Conservation (phyloP, 2,888 invertebrate genomes). For the Tubulanus polymorphus region DNA sequence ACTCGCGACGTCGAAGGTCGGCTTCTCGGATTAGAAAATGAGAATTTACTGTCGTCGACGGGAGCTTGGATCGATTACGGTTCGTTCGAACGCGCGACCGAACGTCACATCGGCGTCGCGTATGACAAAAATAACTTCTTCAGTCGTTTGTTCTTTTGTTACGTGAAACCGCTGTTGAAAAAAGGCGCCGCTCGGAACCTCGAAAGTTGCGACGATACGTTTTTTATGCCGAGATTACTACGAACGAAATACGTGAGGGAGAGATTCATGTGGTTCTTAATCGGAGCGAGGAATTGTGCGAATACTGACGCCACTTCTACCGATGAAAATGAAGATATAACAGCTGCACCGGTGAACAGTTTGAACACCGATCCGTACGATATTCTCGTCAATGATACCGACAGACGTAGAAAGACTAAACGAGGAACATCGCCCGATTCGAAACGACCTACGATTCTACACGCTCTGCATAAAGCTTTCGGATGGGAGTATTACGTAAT, state of each 20-base stretch:
- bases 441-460: constrained; percentile 23
- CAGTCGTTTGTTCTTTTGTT: constrained; percentile 76
- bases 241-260: constrained; percentile 31
- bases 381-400: too few relatives aligned
- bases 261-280: too few relatives aligned
- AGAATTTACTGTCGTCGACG: background rate
- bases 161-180: constrained; percentile 79
- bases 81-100: background rate
- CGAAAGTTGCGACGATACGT: constrained; percentile 56
- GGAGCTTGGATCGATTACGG: background rate
- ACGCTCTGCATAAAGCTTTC: constrained; percentile 40
- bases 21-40: constrained; percentile 1
- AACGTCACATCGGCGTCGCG: constrained; percentile 24
- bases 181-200: constrained; percentile 54
- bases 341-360: too few relatives aligned
- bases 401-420: too few relatives aligned
- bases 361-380: too few relatives aligned
- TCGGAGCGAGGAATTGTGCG: too few relatives aligned
- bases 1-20: background rate
- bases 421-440: background rate
- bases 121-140: constrained; percentile 70
- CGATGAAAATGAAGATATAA: too few relatives aligned
- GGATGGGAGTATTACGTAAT: constrained; percentile 45
- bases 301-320: too few relatives aligned
- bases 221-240: constrained; percentile 37